A percentile compares a stretch with the other conserved stretches of the same genome.
Evolutionary conservation across 2,888 invertebrate species (phyloP).

Genomic region (Dryococelus australis): DNA sequence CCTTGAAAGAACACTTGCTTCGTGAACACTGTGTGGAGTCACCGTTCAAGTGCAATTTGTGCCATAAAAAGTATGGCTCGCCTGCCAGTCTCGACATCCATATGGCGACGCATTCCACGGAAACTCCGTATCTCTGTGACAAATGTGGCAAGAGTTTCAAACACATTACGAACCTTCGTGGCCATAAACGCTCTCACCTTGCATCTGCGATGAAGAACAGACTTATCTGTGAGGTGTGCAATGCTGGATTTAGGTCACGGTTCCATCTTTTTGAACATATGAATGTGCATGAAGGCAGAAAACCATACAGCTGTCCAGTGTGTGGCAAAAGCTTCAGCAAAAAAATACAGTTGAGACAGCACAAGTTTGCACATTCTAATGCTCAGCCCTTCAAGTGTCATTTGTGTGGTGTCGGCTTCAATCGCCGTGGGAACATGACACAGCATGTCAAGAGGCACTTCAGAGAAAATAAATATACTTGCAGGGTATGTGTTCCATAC

Average conservation of each 20-base stretch:
- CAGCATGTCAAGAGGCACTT: conserved; percentile 55
- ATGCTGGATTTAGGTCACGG: conserved; percentile 59
- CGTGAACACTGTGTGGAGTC: conserved; percentile 49
- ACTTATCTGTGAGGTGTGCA: conserved; percentile 59
- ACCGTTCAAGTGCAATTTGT: conserved; percentile 52
- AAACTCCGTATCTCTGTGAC: conserved; percentile 54
- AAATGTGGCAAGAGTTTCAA: conserved; percentile 57
- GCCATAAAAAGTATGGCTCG: conserved; percentile 53
- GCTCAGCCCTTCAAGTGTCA: conserved; percentile 53
- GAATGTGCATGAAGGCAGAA: conserved; percentile 57
- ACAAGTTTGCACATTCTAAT: conserved; percentile 53
- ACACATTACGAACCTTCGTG: conserved; percentile 55
- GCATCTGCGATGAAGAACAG: conserved; percentile 54
- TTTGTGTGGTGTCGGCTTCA: conserved; percentile 54
- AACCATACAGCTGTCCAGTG: conserved; percentile 57
- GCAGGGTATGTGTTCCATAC: conserved; percentile 49
- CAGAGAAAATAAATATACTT: conserved; percentile 52
- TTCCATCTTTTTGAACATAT: conserved; percentile 61
- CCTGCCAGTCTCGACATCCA: conserved; percentile 55
- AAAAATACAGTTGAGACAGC: conserved; percentile 56
- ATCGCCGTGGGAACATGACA: conserved; percentile 56
- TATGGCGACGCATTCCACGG: conserved; percentile 52
- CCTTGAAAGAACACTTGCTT: conserved; percentile 52
- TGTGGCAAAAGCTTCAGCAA: conserved; percentile 59
- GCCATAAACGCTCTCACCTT: conserved; percentile 55